These are phyloP conservation scores for Zelleria hepariella DNA, from an alignment of 2,888 invertebrate species.

Conservation along the genomic window DNA sequence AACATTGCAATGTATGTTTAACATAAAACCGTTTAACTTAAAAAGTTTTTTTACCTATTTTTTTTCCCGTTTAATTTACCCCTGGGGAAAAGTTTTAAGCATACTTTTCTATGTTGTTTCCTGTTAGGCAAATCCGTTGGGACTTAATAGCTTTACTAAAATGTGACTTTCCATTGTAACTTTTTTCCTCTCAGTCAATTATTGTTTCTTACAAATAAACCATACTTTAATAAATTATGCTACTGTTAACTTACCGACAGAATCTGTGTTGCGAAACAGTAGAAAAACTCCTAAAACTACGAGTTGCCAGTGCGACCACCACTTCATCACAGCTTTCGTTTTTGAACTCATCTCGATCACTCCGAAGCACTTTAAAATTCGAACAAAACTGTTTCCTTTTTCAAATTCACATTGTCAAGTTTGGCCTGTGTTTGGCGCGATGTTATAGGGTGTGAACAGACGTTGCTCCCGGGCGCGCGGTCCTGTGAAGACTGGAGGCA, in stretches of 20 bases:
- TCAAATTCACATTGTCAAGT: not conserved
- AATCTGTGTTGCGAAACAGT: constrained; percentile 57
- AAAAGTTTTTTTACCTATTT: too few species aligned
- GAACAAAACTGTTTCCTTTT: not conserved
- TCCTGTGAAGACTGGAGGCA: too few species aligned
- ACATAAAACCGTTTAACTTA: too few species aligned
- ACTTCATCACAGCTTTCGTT: constrained; percentile 46
- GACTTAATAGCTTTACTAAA: too few species aligned
- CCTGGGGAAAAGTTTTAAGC: too few species aligned
- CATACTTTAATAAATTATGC: not conserved
- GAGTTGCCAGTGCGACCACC: constrained; percentile 28
- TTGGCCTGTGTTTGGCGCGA: not conserved
- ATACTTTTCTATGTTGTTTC: too few species aligned
- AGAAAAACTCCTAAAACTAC: constrained; percentile 58
- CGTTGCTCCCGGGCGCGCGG: not conserved
- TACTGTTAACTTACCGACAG: constrained; percentile 42
- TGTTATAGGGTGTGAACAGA: not conserved
- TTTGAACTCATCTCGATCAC: not conserved
- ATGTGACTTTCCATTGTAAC: too few species aligned
- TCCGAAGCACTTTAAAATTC: not conserved
- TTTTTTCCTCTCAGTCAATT: not conserved
- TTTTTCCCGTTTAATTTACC: too few species aligned
- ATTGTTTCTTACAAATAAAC: not conserved
- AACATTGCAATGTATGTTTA: too few species aligned
- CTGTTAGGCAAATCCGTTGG: not conserved